These are phyloP conservation scores for Diacarnus erythraeanus DNA, from an alignment of 37 sponge, comb jelly and placozoan genomes.

Conservation along the genomic window DNA sequence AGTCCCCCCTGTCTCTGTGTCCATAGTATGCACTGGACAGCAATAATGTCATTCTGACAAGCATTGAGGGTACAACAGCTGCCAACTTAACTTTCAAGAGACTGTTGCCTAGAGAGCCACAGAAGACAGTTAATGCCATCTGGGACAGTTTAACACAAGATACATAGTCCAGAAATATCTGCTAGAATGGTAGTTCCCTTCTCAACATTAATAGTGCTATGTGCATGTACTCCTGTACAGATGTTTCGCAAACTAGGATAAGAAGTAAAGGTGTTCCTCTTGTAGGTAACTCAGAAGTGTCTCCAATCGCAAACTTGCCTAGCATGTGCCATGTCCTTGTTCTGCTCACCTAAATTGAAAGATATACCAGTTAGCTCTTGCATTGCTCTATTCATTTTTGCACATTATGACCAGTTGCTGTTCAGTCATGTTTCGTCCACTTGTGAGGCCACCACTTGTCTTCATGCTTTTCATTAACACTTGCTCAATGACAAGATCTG, in stretches of 20 bases:
- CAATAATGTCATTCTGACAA: no score
- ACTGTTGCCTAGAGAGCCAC: no score
- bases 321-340: conserved; percentile 40
- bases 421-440: conserved; percentile 28
- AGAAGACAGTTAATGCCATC: no score
- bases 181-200: no score
- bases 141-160: no score
- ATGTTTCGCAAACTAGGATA: conserved; percentile 28
- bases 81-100: no score
- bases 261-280: conserved; percentile 30
- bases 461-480: conserved; percentile 53
- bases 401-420: conserved; percentile 33
- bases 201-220: conserved; percentile 23
- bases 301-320: conserved; percentile 34
- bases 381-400: conserved; percentile 24
- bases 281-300: not conserved
- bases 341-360: conserved; percentile 46
- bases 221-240: conserved; percentile 37
- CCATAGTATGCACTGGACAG: no score
- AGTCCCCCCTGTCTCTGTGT: no score
- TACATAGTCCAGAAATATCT: no score
- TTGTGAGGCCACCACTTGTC: no score
- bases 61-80: no score
- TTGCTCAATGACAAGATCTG: conserved; percentile 32
- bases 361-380: conserved; percentile 36